These are phyloP conservation scores for Pelecanoides urinatrix DNA, from an alignment of 2,113 vertebrate species.

Conservation along the genomic window DNA sequence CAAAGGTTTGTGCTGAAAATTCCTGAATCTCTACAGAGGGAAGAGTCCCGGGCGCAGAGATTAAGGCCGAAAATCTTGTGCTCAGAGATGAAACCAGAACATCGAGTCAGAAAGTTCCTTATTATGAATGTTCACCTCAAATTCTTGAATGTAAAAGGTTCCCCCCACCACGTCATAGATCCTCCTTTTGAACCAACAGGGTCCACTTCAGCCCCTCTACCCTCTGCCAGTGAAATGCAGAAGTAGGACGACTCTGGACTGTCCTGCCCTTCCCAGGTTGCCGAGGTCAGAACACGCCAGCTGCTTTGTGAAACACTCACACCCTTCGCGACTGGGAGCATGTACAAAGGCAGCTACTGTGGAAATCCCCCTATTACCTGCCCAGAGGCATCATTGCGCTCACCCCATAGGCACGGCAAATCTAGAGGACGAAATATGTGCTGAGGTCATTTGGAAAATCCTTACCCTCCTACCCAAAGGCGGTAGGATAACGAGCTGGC, in stretches of 20 bases:
- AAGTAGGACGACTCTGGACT: neutral
- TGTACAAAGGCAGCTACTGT: neutral
- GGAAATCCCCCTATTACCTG: neutral
- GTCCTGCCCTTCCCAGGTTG: neutral
- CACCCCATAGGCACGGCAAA: neutral
- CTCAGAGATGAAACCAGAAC: neutral
- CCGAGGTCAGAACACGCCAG: neutral
- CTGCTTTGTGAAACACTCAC: neutral
- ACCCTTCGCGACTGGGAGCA: fast-evolving
- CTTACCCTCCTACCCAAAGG: neutral
- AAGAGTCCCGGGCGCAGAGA: neutral
- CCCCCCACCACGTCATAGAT: fast-evolving
- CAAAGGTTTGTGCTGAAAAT: neutral
- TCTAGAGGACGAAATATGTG: neutral
- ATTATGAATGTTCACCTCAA: neutral
- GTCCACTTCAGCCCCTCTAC: neutral
- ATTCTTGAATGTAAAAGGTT: neutral
- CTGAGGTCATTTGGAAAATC: neutral
- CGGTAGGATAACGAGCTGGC: neutral
- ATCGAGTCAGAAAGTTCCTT: neutral
- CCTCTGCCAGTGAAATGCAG: neutral
- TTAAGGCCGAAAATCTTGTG: neutral
- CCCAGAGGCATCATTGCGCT: neutral
- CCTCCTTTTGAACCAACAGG: neutral
- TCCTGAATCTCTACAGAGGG: neutral